phyloP scores from a whole-genome alignment of 2,888 invertebrate species.

The Lasioglossum zephyrum region DNA sequence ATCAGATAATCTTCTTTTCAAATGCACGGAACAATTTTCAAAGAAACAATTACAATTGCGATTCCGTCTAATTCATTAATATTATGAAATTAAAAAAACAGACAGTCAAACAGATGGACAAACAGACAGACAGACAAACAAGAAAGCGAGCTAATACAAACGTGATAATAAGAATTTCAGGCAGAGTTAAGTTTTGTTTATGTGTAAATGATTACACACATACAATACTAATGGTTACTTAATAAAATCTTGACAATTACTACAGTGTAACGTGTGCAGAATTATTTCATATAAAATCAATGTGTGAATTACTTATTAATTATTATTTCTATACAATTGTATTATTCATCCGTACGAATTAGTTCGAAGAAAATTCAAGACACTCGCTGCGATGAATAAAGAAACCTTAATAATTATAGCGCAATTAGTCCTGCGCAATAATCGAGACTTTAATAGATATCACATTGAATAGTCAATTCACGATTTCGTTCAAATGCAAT shows the following conservation, averaged over 20 bases:
- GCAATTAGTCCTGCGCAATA: constrained; percentile 35
- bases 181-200: no score
- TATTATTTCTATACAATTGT: background rate
- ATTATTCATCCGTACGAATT: background rate
- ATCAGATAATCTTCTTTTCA: background rate
- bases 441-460: constrained; percentile 4
- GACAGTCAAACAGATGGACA: no score
- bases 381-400: background rate
- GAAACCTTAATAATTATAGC: background rate
- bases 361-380: background rate
- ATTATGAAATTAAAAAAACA: no score
- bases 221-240: no score
- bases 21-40: background rate
- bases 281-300: background rate
- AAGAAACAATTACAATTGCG: background rate
- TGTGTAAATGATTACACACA: no score
- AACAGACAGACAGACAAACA: no score
- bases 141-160: no score
- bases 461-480: constrained; percentile 30
- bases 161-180: no score
- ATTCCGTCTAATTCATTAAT: background rate
- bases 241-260: background rate
- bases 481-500: constrained; percentile 37
- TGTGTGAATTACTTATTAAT: background rate
- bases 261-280: background rate